A percentile compares a stretch with the other conserved stretches of the same genome.
Conservation (phyloP, 2,888 invertebrate genomes). For the Sympetrum striolatum region DNA sequence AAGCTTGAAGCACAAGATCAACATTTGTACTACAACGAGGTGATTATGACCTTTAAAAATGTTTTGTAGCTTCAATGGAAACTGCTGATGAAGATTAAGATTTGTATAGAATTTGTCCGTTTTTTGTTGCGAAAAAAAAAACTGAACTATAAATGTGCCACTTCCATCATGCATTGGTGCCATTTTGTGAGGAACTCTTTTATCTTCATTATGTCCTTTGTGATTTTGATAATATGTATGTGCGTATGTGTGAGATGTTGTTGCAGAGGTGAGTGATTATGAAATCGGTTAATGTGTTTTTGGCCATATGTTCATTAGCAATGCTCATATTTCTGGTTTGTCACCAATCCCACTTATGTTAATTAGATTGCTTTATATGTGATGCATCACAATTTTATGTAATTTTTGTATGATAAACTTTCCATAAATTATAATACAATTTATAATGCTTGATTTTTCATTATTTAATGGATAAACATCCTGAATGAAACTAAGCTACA, state of each 20-base stretch:
- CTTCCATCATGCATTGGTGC: slow-evolving; percentile 15
- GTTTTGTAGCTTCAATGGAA: neutral
- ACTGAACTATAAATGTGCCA: slow-evolving; percentile 15
- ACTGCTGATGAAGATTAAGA: slow-evolving; percentile 10
- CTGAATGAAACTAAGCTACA: no score
- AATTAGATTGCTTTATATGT: neutral
- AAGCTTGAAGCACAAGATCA: neutral
- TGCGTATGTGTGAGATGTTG: neutral
- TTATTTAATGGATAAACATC: no score
- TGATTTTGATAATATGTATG: neutral
- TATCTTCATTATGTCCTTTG: neutral
- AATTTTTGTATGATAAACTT: neutral
- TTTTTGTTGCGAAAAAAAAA: neutral
- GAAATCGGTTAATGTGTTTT: neutral
- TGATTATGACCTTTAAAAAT: neutral
- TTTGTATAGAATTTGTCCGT: neutral
- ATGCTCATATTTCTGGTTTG: neutral
- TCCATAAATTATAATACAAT: neutral
- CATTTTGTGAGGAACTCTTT: slow-evolving; percentile 1
- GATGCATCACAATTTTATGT: neutral
- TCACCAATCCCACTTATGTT: neutral
- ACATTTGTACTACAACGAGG: neutral
- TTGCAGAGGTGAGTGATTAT: neutral
- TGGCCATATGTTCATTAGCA: neutral
- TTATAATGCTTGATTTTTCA: neutral